These are phyloP conservation scores for Bellardia pandia DNA, from an alignment of 2,888 invertebrate species.

Conservation along the genomic window DNA sequence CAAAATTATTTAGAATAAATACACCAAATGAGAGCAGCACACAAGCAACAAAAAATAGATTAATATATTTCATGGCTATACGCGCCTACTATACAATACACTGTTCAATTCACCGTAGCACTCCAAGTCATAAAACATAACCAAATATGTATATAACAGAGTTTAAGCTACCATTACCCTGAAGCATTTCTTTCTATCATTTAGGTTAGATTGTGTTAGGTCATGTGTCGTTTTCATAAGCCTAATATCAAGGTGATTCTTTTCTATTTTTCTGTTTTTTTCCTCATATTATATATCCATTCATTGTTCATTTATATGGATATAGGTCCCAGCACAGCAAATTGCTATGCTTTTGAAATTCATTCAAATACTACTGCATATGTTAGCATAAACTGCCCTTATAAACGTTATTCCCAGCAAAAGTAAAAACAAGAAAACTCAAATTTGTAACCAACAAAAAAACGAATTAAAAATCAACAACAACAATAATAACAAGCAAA, in stretches of 20 bases:
- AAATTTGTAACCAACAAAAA: slow-evolving; percentile 52
- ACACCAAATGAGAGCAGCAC: slow-evolving; percentile 49
- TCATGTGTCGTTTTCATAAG: slow-evolving; percentile 58
- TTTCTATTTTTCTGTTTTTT: slow-evolving; percentile 17
- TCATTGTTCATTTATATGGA: slow-evolving; percentile 29
- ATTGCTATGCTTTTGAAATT: slow-evolving; percentile 48
- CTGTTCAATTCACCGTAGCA: background rate
- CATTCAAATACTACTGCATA: slow-evolving; percentile 63
- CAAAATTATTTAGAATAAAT: slow-evolving; percentile 62
- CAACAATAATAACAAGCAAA: slow-evolving; percentile 53
- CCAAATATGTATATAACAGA: background rate
- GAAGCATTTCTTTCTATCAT: slow-evolving; percentile 31
- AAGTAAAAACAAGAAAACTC: slow-evolving; percentile 42
- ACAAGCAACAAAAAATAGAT: slow-evolving; percentile 38
- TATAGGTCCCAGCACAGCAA: slow-evolving; percentile 40
- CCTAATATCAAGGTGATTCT: slow-evolving; percentile 67
- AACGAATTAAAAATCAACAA: slow-evolving; percentile 34
- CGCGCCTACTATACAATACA: slow-evolving; percentile 30
- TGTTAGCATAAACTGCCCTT: slow-evolving; percentile 58
- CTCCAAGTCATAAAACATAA: background rate
- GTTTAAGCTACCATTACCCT: slow-evolving; percentile 1
- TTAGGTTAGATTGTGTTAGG: slow-evolving; percentile 67
- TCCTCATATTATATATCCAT: background rate
- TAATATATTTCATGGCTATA: slow-evolving; percentile 47
- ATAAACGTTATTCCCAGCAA: slow-evolving; percentile 54